Percentiles rank a stretch among this genome's conserved stretches.
phyloP scores from a whole-genome alignment of 2,113 vertebrate genomes.

The Brachionichthys hirsutus region DNA sequence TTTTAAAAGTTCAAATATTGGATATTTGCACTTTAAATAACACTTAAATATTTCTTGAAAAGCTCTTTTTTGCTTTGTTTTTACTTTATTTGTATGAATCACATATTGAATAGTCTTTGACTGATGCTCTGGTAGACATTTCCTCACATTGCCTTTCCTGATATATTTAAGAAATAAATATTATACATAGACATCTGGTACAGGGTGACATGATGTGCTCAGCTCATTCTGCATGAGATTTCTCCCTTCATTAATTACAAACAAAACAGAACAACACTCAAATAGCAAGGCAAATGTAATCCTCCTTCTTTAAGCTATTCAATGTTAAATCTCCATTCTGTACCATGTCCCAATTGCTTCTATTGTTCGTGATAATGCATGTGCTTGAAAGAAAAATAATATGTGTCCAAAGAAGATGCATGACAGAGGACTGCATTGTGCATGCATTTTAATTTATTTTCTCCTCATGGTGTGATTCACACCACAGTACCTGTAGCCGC shows the following conservation, averaged over 20 bases:
- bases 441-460: constrained; percentile 21
- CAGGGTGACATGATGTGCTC: not conserved
- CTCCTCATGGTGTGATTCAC: not conserved
- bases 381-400: constrained; percentile 42
- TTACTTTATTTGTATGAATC: too few relatives aligned
- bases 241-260: constrained; percentile 2
- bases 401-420: constrained; percentile 51
- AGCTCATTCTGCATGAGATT: not conserved
- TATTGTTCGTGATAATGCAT: constrained; percentile 42
- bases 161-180: too few relatives aligned
- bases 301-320: constrained; percentile 38
- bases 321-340: constrained; percentile 39
- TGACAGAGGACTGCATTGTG: not conserved
- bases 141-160: too few relatives aligned
- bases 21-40: too few relatives aligned
- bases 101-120: too few relatives aligned
- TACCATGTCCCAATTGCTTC: constrained; percentile 17
- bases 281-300: constrained; percentile 19
- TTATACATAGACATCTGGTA: too few relatives aligned
- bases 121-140: too few relatives aligned
- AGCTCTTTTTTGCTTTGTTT: too few relatives aligned
- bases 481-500: constrained; percentile 21
- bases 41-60: too few relatives aligned
- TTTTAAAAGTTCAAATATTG: too few relatives aligned
- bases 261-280: constrained; percentile 29